Base-by-base conservation (phyloP, 2,888 invertebrate species). In the Lasioglossum pauxillum region DNA sequence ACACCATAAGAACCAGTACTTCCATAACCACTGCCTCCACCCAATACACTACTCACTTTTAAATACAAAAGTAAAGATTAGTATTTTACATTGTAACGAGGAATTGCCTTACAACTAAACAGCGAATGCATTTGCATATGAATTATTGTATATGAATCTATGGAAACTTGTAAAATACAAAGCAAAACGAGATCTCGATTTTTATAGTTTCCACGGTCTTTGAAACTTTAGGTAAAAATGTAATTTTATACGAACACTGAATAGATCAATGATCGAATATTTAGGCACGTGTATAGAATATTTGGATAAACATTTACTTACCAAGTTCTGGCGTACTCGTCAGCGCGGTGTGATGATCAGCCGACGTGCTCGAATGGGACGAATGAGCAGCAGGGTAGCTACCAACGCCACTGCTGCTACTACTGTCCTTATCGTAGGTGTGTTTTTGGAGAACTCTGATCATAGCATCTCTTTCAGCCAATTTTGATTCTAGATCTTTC, bases 401-500 rank as follows among this genome's bases (percentile, higher is more conserved):
- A 86, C 96, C 96, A 88, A 96, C 96, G 72, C 95, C 95, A 83
- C 95, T 95, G 83, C 95, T 95, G 80, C 94, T 94, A 49, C 96
- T 96, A 92, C 97, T 97, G 78, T 97, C 97, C 89, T 97, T 97
- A 92, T 97, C 97, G 80, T 96, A 96, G 0, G 97, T 97, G 94
- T 98, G 97, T 91, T 97, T 97, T 95, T 98, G 98, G 69, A 98
- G 96, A 38, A 98, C 98, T 91, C 97, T 97, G 91, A 99, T 98
- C 98, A 98, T 98, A 0, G 98, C 98, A 94, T 99, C 98, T 82
- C 97, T 97, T 94, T 98, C 98, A 0, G 98, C 98, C 82, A 98
- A 96, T 94, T 98, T 98, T 5, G 98, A 98, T 95, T 98, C 98
- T 87, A 98, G 95, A 95, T 98, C 98, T 95, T 98, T 98, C 91